Base-by-base conservation (phyloP, 2,113 vertebrate species). In the Dicaeum eximium region DNA sequence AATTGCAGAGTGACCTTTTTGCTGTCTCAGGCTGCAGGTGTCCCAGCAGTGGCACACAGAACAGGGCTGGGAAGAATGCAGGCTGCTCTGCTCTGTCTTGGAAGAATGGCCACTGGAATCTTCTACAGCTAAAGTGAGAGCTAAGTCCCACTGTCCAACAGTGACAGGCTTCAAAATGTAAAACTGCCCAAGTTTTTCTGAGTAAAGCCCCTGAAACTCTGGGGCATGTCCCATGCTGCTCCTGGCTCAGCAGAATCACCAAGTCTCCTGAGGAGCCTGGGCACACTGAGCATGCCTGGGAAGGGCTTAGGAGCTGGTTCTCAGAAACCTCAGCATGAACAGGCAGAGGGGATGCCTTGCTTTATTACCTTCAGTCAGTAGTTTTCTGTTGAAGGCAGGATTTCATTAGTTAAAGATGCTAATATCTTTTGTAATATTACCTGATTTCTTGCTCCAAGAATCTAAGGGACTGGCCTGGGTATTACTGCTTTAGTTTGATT, bases 401-500 rank as follows among this genome's bases (percentile, higher is more conserved):
- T 64, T 81, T 79, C 51, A 22, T 77, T 61, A 71, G 38, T 67
- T 54, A 75, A 74, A 88, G 31, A 19, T 33, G 9, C 50, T 35
- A 30, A 14, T 65, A 19, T 16, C 15, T 71, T 90, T 71, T 51
- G 24, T 62, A 58, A n/a, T 67, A 48, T 9, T 66, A n/a, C 21
- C 37, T 62, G 10, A 56, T 70, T 84, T 69, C 67, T 88, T 71
- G 35, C 18, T 73, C 17, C 20, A 69, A 33, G 20, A 75, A 80
- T 61, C 54, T 53, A 81, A 90, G 42, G 11, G 13, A 85, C 24
- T 45, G 33, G 15, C 12, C 25, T 77, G 8, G 12, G 8, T 69
- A 30, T 48, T 80, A 51, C 25, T 60, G 44, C 40, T 88, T 72
- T 64, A n/a, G 70, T 87, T 86, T 57, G 27, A n/a, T 58, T 94